Conservation (phyloP, 2,888 invertebrate species). For the Fragum whitleyi region DNA sequence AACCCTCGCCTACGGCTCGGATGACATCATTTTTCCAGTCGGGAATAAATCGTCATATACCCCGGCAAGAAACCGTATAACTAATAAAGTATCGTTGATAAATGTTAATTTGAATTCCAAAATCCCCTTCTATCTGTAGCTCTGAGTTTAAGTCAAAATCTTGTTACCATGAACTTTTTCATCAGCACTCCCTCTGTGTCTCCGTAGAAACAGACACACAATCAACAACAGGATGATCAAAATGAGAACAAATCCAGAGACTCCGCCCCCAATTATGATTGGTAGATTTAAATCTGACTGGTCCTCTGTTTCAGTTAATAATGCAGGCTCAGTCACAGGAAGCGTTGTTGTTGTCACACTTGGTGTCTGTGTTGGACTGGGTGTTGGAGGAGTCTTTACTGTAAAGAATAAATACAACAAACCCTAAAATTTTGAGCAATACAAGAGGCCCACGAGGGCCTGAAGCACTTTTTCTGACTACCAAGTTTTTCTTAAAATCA, state of each 20-base stretch:
- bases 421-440: too few species aligned
- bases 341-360: constrained; percentile 34
- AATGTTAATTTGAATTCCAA: too few species aligned
- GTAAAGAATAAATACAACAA: constrained; percentile 29
- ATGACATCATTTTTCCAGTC: too few species aligned
- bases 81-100: too few species aligned
- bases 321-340: constrained; percentile 7
- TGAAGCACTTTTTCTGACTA: too few species aligned
- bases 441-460: too few species aligned
- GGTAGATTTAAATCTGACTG: constrained; percentile 50
- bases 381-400: constrained; percentile 48
- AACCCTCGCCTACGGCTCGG: too few species aligned
- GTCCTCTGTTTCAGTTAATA: constrained; percentile 35
- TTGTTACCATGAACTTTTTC: constrained; percentile 60
- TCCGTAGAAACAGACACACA: constrained; percentile 53
- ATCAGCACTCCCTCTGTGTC: constrained; percentile 36
- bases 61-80: too few species aligned
- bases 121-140: too few species aligned
- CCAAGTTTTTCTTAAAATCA: too few species aligned
- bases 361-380: constrained; percentile 35
- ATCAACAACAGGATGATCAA: constrained; percentile 63
- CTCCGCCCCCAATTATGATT: constrained; percentile 65
- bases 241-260: constrained; percentile 66
- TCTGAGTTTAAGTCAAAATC: too few species aligned
- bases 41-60: too few species aligned